phyloP scores from a whole-genome alignment of 2,113 vertebrate genomes.

The Dasyurus viverrinus region DNA sequence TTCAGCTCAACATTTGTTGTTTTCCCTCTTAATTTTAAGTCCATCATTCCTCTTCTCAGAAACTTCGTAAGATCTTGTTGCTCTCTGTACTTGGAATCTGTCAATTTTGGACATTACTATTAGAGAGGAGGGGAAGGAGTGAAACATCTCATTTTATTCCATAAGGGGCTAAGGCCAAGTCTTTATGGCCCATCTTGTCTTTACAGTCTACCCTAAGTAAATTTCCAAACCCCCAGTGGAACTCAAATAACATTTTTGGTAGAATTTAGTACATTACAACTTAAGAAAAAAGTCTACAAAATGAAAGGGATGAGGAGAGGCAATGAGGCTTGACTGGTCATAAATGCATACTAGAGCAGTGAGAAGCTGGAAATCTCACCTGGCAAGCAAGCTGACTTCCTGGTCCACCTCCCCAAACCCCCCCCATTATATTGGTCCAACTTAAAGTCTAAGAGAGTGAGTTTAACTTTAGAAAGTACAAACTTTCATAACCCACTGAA shows the following conservation, averaged over 20 bases:
- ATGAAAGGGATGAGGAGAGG: constrained; percentile 32
- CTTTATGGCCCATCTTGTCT: background rate
- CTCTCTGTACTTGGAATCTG: constrained; percentile 16
- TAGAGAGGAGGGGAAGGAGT: background rate
- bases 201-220: background rate
- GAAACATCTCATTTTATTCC: background rate
- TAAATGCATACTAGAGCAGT: background rate
- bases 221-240: background rate
- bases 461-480: background rate
- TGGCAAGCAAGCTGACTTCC: background rate
- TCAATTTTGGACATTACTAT: constrained; percentile 7
- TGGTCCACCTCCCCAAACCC: background rate
- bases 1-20: background rate
- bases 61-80: background rate
- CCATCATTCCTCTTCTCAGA: constrained; percentile 5
- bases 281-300: constrained; percentile 1
- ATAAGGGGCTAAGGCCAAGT: background rate
- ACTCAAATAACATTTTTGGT: constrained; percentile 41
- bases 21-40: background rate
- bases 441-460: background rate
- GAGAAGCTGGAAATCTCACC: constrained; percentile 7
- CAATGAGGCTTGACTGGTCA: background rate
- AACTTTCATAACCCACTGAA: background rate
- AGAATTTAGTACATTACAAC: constrained; percentile 25
- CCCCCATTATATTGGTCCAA: background rate